phyloP scores from a whole-genome alignment of 2,797 vertebrate genomes.

The Cetoscarus ocellatus region DNA sequence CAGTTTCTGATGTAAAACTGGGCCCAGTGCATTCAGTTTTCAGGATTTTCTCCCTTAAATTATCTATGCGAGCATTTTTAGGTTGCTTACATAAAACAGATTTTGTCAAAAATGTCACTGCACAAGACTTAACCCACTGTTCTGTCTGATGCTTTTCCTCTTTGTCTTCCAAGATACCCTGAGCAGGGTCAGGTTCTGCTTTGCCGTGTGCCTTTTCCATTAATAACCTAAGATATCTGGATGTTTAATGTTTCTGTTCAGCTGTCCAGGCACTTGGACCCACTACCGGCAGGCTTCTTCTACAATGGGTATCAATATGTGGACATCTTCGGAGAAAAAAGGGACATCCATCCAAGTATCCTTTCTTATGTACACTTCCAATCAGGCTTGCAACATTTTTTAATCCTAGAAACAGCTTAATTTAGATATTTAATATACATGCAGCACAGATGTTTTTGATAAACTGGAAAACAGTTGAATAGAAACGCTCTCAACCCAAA shows the following conservation, averaged over 20 bases:
- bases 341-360: conserved; percentile 95
- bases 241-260: conserved; percentile 59
- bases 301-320: conserved; percentile 95
- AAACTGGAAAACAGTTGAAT: too few relatives aligned
- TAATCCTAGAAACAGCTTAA: too few relatives aligned
- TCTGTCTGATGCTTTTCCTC: neutral
- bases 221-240: conserved; percentile 1
- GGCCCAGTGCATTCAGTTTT: neutral
- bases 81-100: neutral
- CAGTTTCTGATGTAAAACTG: neutral
- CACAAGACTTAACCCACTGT: neutral
- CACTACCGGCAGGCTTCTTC: conserved; percentile 93
- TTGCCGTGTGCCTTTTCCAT: neutral
- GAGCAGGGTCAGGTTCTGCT: neutral
- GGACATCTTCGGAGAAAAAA: conserved; percentile 95
- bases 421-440: too few relatives aligned
- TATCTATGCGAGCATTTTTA: neutral
- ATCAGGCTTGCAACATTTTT: neutral
- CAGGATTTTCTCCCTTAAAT: neutral
- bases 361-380: conserved; percentile 68
- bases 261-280: conserved; percentile 91
- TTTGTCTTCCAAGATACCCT: neutral
- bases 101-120: neutral
- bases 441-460: too few relatives aligned
- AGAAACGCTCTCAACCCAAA: too few relatives aligned